These are phyloP conservation scores for Labroides dimidiatus DNA, from an alignment of 2,797 vertebrate species.

Conservation along the genomic window DNA sequence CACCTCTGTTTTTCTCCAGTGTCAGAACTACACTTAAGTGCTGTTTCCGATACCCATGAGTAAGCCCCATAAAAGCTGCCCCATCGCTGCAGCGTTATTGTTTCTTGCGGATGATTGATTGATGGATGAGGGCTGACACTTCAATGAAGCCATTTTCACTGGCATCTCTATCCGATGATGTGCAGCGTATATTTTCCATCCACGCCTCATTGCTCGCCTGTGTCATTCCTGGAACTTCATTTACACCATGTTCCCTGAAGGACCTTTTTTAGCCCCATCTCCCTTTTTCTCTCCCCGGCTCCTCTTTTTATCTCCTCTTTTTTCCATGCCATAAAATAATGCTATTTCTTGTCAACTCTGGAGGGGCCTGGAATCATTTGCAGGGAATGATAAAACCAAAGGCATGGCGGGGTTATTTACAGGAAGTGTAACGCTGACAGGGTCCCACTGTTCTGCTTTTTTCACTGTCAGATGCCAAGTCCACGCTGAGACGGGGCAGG, in stretches of 20 bases:
- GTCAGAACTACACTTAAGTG: constrained; percentile 97
- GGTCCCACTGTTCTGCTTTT: constrained; percentile 70
- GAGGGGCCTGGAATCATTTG: constrained; percentile 92
- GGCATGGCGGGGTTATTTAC: constrained; percentile 84
- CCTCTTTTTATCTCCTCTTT: constrained; percentile 70
- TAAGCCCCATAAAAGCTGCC: constrained; percentile 98
- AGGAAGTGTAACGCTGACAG: constrained; percentile 75
- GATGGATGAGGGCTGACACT: constrained; percentile 99
- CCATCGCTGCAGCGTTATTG: constrained; percentile 93
- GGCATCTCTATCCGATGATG: constrained; percentile 99
- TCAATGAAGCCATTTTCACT: constrained; percentile 99
- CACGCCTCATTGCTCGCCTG: constrained; percentile 99
- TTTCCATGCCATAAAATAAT: constrained; percentile 91
- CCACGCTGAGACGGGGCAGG: constrained; percentile 61
- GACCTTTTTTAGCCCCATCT: constrained; percentile 87
- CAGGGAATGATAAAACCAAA: constrained; percentile 83
- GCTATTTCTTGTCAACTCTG: constrained; percentile 88
- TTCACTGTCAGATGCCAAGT: constrained; percentile 70
- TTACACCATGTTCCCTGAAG: constrained; percentile 99
- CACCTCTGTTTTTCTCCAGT: constrained; percentile 84
- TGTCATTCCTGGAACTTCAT: constrained; percentile 99
- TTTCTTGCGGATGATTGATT: constrained; percentile 99
- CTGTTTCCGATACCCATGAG: constrained; percentile 98
- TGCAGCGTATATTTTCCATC: constrained; percentile 99
- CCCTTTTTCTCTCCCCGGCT: constrained; percentile 68